Evolutionary conservation across 2,888 invertebrate species (phyloP), one percentile per base, ranked within the genome.

Genomic region (Pyrrhia umbra): DNA sequence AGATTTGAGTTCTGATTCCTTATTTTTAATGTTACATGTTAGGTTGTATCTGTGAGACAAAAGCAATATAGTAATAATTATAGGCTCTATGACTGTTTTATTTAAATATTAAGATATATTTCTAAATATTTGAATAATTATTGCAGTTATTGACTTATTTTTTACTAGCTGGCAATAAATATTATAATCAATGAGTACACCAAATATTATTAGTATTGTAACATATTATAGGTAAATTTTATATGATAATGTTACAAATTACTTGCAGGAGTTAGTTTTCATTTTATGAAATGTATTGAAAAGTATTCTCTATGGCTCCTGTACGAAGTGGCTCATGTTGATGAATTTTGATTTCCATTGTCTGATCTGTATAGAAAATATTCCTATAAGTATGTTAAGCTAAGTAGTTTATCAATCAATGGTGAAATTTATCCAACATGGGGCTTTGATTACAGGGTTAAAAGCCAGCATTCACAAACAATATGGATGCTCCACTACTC

Each of bases 141-240:
- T 79, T 65, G 56, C 72, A 68, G 77, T 78, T 70, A 70, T 62
- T 54, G 56, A 61, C 58, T 74, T 76, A 54, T 58, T 69, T 60
- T 73, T 66, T 68, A 72, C 59, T 63, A 67, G 68, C 61, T 77
- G 66, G 68, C 74, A 80, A 79, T 79, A 79, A 77, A 71, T 74
- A 69, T 70, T 72, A 60, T 67, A 63, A 79, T 70, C 60, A 69
- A 68, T 60, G 56, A 74, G 67, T 77, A 77, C 78, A 79, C 77
- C 79, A 79, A 80, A 80, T 77, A 79, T 71, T 79, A 77, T 60
- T 70, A 63, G 45, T 75, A 77, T 68, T 76, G 79, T 79, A 78
- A 77, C 64, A 61, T 70, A 56, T 55, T 59, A 46, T 71, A 75
- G 51, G 50, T 62, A 77, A 80, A 77, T 71, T 80, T 79, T 77